Conservation (phyloP, 2,113 vertebrate species). For the Zosterops pallidus region DNA sequence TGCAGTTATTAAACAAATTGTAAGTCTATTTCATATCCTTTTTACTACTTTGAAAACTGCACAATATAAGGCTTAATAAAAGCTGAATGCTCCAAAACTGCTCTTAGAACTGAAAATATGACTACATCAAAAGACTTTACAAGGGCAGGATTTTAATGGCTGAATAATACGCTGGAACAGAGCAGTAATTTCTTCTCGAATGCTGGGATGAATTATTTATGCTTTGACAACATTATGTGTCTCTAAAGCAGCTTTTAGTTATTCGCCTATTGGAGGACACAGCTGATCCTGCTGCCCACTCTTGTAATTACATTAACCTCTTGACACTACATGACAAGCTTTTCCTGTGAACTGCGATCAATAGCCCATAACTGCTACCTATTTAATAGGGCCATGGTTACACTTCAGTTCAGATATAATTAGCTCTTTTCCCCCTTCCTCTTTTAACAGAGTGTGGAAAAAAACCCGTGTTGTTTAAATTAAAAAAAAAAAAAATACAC, state of each 20-base stretch:
- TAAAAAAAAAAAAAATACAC: background rate
- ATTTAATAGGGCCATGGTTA: slow-evolving; percentile 76
- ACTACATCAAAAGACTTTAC: slow-evolving; percentile 78
- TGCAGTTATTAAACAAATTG: slow-evolving; percentile 72
- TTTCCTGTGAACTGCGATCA: slow-evolving; percentile 81
- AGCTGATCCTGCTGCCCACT: slow-evolving; percentile 82
- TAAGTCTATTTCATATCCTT: slow-evolving; percentile 65
- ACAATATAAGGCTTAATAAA: slow-evolving; percentile 73
- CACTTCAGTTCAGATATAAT: slow-evolving; percentile 79
- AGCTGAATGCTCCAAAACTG: slow-evolving; percentile 64
- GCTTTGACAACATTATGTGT: slow-evolving; percentile 87
- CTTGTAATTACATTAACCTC: slow-evolving; percentile 89
- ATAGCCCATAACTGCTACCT: slow-evolving; percentile 83
- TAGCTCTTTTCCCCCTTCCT: slow-evolving; percentile 70
- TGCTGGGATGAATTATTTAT: slow-evolving; percentile 85
- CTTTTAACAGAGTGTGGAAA: slow-evolving; percentile 42
- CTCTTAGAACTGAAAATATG: slow-evolving; percentile 76
- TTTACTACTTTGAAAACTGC: slow-evolving; percentile 68
- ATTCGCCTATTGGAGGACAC: slow-evolving; percentile 79
- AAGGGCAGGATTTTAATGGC: slow-evolving; percentile 81
- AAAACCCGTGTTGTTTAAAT: slow-evolving; percentile 45
- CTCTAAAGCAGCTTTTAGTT: slow-evolving; percentile 84
- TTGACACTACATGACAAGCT: slow-evolving; percentile 84
- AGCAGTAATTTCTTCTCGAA: slow-evolving; percentile 80
- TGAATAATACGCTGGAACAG: slow-evolving; percentile 80